Conservation (phyloP, 1,140 invertebrate genomes). For the Drosophila subobscura region DNA sequence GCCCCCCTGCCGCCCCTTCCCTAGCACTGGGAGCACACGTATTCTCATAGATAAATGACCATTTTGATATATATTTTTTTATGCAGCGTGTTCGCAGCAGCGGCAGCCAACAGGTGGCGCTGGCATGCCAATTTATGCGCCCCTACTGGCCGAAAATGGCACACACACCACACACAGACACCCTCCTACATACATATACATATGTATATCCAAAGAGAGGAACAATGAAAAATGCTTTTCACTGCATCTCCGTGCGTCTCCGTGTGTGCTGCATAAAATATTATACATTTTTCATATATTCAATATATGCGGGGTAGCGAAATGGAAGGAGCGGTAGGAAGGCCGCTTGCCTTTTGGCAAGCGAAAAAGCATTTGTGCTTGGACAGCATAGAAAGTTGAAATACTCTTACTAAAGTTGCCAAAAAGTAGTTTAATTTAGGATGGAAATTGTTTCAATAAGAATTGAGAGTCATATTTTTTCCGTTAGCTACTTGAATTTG, state of each 20-base stretch:
- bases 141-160: conserved; percentile 50
- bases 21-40: conserved; percentile 3
- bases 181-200: neutral
- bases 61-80: conserved; percentile 70
- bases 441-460: too few relatives aligned
- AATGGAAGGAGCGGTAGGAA: neutral
- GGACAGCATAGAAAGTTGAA: neutral
- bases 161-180: conserved; percentile 7
- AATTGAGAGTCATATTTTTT: too few relatives aligned
- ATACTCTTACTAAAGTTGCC: conserved; percentile 8
- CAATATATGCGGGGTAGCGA: conserved; percentile 62
- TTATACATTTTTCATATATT: conserved; percentile 74
- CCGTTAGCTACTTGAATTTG: too few relatives aligned
- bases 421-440: neutral
- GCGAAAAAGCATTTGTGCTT: conserved; percentile 14
- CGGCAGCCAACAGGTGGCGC: conserved; percentile 69
- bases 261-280: conserved; percentile 52
- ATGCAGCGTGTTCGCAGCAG: conserved; percentile 43
- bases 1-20: neutral
- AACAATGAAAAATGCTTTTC: conserved; percentile 61
- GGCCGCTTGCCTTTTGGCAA: conserved; percentile 15
- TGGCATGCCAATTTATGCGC: conserved; percentile 75
- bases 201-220: conserved; percentile 9
- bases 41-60: conserved; percentile 58
- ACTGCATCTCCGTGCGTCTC: neutral